Conservation (phyloP, 37 sponge, comb jelly and placozoan species). For the Trichoplax adhaerens region DNA sequence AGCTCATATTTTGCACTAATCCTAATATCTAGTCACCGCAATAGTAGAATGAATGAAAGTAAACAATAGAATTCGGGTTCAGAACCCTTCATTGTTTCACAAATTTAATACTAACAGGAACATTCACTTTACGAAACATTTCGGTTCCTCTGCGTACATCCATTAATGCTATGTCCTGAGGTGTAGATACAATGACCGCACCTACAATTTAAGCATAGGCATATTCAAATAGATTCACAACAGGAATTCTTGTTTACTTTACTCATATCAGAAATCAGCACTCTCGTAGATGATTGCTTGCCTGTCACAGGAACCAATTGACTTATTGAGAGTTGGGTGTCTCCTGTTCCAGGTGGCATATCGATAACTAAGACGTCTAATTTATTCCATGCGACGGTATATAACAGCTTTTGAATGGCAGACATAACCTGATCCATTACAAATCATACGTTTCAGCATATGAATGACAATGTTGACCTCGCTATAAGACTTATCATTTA, state of each 20-base stretch:
- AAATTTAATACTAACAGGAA: conserved; percentile 22
- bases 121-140: conserved; percentile 75
- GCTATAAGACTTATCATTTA: neutral
- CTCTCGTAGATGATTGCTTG: conserved; percentile 4
- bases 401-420: conserved; percentile 73
- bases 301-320: conserved; percentile 66
- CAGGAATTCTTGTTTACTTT: neutral
- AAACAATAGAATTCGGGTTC: neutral
- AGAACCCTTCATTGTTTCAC: neutral
- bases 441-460: neutral
- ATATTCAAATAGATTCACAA: neutral
- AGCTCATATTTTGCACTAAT: conserved; percentile 85
- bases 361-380: conserved; percentile 89
- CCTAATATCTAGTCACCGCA: conserved; percentile 35
- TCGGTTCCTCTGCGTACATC: conserved; percentile 83
- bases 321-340: conserved; percentile 82
- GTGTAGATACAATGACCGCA: conserved; percentile 72
- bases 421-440: conserved; percentile 70
- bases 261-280: conserved; percentile 5
- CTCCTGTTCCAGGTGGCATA: conserved; percentile 98
- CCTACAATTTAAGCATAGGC: conserved; percentile 11
- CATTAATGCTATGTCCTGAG: conserved; percentile 76
- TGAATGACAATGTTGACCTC: neutral
- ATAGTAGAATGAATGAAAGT: conserved; percentile 2
- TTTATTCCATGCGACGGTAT: conserved; percentile 70